A percentile compares a stretch with the other conserved stretches of the same genome.
Conservation (phyloP, 1,140 invertebrate genomes). For the Stenopsyche tienmushanensis region DNA sequence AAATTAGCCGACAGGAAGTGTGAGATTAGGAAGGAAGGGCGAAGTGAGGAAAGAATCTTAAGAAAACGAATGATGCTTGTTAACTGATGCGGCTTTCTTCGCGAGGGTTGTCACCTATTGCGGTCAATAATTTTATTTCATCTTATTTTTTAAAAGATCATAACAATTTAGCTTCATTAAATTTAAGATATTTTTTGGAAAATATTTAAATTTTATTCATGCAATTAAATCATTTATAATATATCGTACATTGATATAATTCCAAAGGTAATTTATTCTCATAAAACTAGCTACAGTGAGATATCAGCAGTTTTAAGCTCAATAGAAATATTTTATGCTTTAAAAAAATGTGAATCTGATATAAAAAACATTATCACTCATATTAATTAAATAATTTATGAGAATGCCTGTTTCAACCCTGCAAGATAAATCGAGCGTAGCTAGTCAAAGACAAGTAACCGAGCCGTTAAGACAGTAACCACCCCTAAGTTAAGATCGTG, state of each 20-base stretch:
- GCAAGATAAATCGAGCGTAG: neutral
- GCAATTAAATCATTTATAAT: too few species aligned
- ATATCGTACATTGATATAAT: too few species aligned
- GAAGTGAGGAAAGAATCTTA: constrained; percentile 37
- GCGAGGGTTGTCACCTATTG: constrained; percentile 1
- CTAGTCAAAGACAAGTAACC: constrained; percentile 26
- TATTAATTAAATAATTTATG: neutral
- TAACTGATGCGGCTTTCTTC: constrained; percentile 32
- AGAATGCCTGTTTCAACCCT: constrained; percentile 10
- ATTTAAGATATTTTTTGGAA: neutral
- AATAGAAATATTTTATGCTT: too few species aligned
- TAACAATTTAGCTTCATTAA: neutral
- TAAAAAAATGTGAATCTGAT: too few species aligned
- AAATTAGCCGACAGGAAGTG: constrained; percentile 40
- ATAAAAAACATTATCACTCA: too few species aligned
- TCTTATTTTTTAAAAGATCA: neutral
- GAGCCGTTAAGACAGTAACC: constrained; percentile 28
- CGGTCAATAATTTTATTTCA: neutral
- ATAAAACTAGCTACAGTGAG: too few species aligned
- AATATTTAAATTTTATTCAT: too few species aligned
- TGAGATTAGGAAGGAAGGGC: constrained; percentile 28
- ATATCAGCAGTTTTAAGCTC: too few species aligned
- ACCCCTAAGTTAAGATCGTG: constrained; percentile 27
- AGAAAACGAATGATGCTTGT: constrained; percentile 37
- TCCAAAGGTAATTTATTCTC: too few species aligned